Base-by-base conservation (phyloP, 1,140 invertebrate species). In the Drosophila nasuta region DNA sequence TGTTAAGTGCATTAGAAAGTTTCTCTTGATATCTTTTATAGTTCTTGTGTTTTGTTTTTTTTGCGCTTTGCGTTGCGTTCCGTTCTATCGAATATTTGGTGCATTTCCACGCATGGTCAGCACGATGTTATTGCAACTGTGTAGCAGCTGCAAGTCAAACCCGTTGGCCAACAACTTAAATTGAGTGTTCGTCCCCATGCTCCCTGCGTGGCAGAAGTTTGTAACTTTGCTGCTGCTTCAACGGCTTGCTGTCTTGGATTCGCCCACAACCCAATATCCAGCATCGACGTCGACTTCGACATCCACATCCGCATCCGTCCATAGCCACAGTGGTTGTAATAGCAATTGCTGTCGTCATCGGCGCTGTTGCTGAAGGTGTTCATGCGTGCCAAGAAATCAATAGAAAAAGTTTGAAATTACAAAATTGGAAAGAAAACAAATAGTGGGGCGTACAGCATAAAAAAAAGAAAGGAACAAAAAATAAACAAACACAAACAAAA, bases 391-490 rank as follows among this genome's bases (percentile, higher is more conserved):
- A 89, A 75, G 83, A 71, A 88, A 88, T 88, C 83, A 88, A 88
- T 88, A 89, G 83, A 88, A 88, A 88, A 88, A 88, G 56, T 88
- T 88, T 88, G 83, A 88, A 88, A 88, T 88, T 88, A 88, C 85
- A 88, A 89, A 88, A 88, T 88, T 88, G 83, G 85, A 88, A 88
- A 88, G 83, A 88, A 88, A 88, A 88, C 83, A 88, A 88, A 89
- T 89, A 88, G 83, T 89, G 83, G 77, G 77, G 67, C 74, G 70
- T 74, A 72, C 77, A 80, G 20, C 20, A 25, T 25, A 25, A 25
- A 25, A 25, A 25, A 25, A 25, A 25, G 3, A 4, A 25, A 25
- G 3, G 3, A 25, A 25, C 64, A 87, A 87, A 77, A 87, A 74
- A 83, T 62, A 72, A 57, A 72, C 62, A 65, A 59, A 73, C 20